Evolutionary conservation across 1,140 invertebrate species (phyloP), one percentile per base, ranked within the genome.

Genomic region (Apis mellifera): DNA sequence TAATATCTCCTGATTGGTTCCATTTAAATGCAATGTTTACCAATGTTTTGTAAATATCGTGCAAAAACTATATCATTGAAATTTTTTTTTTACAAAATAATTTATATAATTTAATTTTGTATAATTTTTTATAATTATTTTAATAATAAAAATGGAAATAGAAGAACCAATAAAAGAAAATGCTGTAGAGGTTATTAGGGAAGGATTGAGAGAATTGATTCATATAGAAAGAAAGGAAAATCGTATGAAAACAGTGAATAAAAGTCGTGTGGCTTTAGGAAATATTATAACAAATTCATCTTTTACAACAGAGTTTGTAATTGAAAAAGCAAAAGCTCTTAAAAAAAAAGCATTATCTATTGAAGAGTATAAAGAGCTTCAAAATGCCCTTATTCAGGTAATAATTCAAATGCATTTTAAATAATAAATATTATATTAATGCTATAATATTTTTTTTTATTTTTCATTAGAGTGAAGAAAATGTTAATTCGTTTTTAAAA

Each of bases 341-440:
- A 92, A 87, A 52, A 93, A 89, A 69, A 92, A 90, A 77, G 7
- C 85, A 5, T 78, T 93, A n/a, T 57, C 71, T 4, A 50, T 90
- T 9, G 59, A 90, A 48, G 89, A 92, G 32, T 94, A 93, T 59
- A 86, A 76, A 48, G 75, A 88, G 57, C 82, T 94, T 42, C 91
- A 93, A 86, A 92, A 89, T 84, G 90, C 90, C 66, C 84, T 94
- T 23, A 87, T 94, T 59, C 92, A 94, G 90, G 93, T 94, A 66
- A 78, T 26, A n/a, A 64, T 59, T 59, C 57, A 54, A 68, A 19
- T 12, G 21, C 0, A 3, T 57, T 60, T 21, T n/a, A 68, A 19
- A 42, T 21, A 19, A 57, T 60, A 70, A 50, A 9, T 77, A 73
- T 64, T 77, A 73, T 64, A 70, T 9, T 83, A 74, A 62, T 26